Percentiles rank a stretch among this genome's conserved stretches.
Evolutionary conservation across 2,888 invertebrate species (phyloP).

Genomic region (Scotopteryx bipunctaria): DNA sequence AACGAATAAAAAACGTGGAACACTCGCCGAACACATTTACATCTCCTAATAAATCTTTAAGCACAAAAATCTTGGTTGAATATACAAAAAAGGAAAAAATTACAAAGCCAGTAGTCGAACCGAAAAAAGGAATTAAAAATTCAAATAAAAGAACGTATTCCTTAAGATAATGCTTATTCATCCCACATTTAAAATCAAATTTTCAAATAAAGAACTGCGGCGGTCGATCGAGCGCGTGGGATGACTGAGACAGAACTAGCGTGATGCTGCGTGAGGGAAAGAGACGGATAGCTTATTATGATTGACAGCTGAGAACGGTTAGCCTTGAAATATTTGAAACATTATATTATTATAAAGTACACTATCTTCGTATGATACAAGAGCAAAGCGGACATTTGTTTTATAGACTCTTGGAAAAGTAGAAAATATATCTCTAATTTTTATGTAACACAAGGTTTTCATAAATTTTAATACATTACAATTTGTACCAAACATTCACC

Average conservation of each 20-base stretch:
- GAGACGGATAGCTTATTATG: conserved; percentile 80
- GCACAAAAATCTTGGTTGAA: conserved; percentile 58
- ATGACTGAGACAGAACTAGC: conserved; percentile 58
- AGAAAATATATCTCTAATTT: too few relatives aligned
- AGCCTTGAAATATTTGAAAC: conserved; percentile 84
- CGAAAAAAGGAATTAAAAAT: conserved; percentile 80
- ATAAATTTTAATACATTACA: too few relatives aligned
- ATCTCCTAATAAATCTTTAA: conserved; percentile 72
- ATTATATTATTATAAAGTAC: conserved; percentile 84
- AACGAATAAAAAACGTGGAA: conserved; percentile 52
- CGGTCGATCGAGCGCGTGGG: conserved; percentile 72
- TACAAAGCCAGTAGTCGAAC: conserved; percentile 70
- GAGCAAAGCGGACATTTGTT: conserved; percentile 63
- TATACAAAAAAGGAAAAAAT: conserved; percentile 65
- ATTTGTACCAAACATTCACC: too few relatives aligned
- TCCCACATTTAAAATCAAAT: conserved; percentile 83
- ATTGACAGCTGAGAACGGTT: conserved; percentile 84
- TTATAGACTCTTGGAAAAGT: not conserved
- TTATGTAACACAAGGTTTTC: too few relatives aligned
- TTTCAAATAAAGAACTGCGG: conserved; percentile 80
- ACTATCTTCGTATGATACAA: conserved; percentile 73
- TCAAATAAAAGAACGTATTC: conserved; percentile 80
- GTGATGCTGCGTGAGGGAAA: conserved; percentile 60
- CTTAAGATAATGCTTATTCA: conserved; percentile 83
- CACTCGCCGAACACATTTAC: conserved; percentile 64